A percentile compares a stretch with the other conserved stretches of the same genome.
Conservation (phyloP, 37 sponge, comb jelly and placozoan species). For the Chondrilla cf. caribensis region DNA sequence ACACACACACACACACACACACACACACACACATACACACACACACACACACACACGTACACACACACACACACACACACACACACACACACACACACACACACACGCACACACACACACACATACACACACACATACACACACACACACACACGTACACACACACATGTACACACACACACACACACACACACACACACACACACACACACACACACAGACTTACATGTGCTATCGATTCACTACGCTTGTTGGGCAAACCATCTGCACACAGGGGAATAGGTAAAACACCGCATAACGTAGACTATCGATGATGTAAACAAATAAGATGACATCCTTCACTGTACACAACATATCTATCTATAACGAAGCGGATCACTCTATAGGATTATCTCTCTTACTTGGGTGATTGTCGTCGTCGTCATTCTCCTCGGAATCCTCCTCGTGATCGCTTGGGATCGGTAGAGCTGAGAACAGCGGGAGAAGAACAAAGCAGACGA, state of each 20-base stretch:
- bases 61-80: slow-evolving; percentile 10
- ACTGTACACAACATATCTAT: too few relatives aligned
- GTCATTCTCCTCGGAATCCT: too few relatives aligned
- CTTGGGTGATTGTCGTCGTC: too few relatives aligned
- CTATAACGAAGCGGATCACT: too few relatives aligned
- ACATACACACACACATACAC: slow-evolving; percentile 11
- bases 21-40: slow-evolving; percentile 6
- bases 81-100: slow-evolving; percentile 14
- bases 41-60: slow-evolving; percentile 10
- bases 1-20: slow-evolving; percentile 10
- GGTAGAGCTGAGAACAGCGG: too few relatives aligned
- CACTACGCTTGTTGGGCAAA: background rate
- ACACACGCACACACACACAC: slow-evolving; percentile 6
- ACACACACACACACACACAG: slow-evolving; percentile 1
- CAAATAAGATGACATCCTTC: too few relatives aligned
- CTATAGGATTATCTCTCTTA: too few relatives aligned
- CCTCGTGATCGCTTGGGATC: too few relatives aligned
- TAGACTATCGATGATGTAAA: too few relatives aligned
- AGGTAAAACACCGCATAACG: too few relatives aligned
- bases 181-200: slow-evolving; percentile 14
- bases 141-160: slow-evolving; percentile 6
- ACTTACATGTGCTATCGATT: background rate
- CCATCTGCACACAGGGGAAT: background rate
- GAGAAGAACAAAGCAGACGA: too few relatives aligned
- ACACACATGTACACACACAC: slow-evolving; percentile 1